Percentiles rank a stretch among this genome's conserved stretches.
Evolutionary conservation across 1,140 invertebrate species (phyloP).

Genomic region (Brachionus rotundiformis): DNA sequence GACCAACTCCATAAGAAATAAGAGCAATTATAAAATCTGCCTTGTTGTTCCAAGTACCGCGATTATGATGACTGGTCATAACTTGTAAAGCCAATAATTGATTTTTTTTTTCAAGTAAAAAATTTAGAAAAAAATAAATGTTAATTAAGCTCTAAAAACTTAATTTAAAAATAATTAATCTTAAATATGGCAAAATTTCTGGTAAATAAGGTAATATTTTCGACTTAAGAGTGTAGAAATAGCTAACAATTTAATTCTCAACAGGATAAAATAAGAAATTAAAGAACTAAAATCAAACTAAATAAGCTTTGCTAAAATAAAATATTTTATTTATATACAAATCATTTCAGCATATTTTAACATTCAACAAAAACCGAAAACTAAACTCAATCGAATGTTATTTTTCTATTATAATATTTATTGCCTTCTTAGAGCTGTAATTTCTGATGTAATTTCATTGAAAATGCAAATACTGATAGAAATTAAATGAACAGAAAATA

Average conservation of each 20-base stretch:
- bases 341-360: not conserved
- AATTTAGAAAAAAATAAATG: not conserved
- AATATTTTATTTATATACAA: not conserved
- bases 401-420: constrained; percentile 13
- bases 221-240: not conserved
- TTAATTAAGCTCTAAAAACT: constrained; percentile 20
- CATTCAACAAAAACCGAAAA: constrained; percentile 6
- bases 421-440: not conserved
- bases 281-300: not conserved
- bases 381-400: not conserved
- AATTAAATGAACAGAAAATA: not conserved
- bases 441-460: not conserved
- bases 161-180: constrained; percentile 1
- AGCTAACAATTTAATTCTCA: not conserved
- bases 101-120: not conserved
- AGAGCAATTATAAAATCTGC: constrained; percentile 60
- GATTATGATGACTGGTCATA: constrained; percentile 52
- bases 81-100: not conserved
- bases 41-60: constrained; percentile 61
- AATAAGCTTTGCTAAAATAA: not conserved
- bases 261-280: not conserved
- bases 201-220: not conserved
- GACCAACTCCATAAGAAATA: constrained; percentile 62
- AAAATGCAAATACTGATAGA: not conserved
- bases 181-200: not conserved